Evolutionary conservation across 2,888 invertebrate genomes (phyloP), one percentile per base, ranked within the genome.

Genomic region (Acleris cristana): DNA sequence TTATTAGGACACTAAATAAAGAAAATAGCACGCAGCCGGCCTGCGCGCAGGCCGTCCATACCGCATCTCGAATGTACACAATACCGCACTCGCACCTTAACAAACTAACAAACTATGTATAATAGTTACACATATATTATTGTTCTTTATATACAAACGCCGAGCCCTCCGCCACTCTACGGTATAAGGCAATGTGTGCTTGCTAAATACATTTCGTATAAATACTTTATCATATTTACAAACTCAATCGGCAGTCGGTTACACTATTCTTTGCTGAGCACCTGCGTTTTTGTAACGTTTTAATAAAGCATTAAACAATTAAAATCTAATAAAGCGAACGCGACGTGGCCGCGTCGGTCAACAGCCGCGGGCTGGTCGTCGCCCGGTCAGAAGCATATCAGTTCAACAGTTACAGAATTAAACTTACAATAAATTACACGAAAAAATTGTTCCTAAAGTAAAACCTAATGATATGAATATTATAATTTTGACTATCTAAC

Each of bases 381-480:
- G 53, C 62, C 57, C 62, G 53, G 62, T 48, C 66, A 45, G 58
- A 67, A 62, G 61, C 62, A 67, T 62, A 67, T 86, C 86, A 87
- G 85, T 86, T 83, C 78, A 79, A 79, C 81, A 75, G 69, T 77
- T 76, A 78, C 83, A 84, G 77, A 81, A 81, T 80, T 83, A 79
- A 87, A 86, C 83, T 85, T 83, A 85, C 81, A 84, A 82, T 81
- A 77, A 73, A 73, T 78, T 76, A 83, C 79, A 80, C 79, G 81
- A 81, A 80, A 84, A 86, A 88, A 86, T 85, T 83, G 83, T 81
- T 79, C 82, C 90, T 92, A 91, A 91, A 90, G 87, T 92, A 91
- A 88, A 88, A 91, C 80, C 92, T 92, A 92, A 91, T 92, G 92
- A 92, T 92, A 92, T 92, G 92, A 89, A 91, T 84, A 87, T 85